Percentiles rank a stretch among this genome's conserved stretches.
Evolutionary conservation across 1,140 invertebrate species (phyloP).

Genomic region (Ceratina australensis): DNA sequence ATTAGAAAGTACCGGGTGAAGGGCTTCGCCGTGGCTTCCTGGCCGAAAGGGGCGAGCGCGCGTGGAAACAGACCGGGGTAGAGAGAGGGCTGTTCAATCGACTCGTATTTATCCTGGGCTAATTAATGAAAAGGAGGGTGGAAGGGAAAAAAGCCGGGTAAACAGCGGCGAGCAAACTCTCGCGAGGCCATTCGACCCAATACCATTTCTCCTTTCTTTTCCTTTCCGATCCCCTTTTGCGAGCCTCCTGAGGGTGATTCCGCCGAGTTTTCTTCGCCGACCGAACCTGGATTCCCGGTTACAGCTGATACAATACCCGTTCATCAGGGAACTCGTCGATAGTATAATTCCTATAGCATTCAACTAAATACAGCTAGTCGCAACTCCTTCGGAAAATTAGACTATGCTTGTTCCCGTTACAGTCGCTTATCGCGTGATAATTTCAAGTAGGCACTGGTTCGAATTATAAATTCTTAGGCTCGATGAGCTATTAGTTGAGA

Average conservation of each 20-base stretch:
- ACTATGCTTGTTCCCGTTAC: no score
- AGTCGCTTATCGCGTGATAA: no score
- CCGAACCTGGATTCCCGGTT: background rate
- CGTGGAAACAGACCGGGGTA: background rate
- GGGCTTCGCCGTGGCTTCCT: conserved; percentile 20
- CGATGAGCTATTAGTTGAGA: no score
- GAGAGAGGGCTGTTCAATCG: conserved; percentile 15
- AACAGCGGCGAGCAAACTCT: conserved; percentile 20
- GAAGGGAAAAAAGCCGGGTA: conserved; percentile 15
- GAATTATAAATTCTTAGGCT: no score
- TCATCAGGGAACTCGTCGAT: background rate
- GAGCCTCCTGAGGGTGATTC: background rate
- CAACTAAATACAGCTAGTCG: conserved; percentile 24
- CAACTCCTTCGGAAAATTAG: no score
- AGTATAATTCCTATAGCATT: conserved; percentile 51
- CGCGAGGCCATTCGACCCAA: conserved; percentile 21
- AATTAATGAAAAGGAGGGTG: conserved; percentile 36
- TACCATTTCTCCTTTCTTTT: conserved; percentile 5
- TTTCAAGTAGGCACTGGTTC: no score
- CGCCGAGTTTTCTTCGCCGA: conserved; percentile 13
- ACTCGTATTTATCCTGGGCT: conserved; percentile 23
- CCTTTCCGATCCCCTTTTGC: background rate
- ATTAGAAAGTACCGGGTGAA: conserved; percentile 11
- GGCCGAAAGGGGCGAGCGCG: background rate
- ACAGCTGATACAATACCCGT: background rate